Evolutionary conservation across 2,113 vertebrate genomes (phyloP), one percentile per base, ranked within the genome.

Genomic region (Dendrocopos noguchii): DNA sequence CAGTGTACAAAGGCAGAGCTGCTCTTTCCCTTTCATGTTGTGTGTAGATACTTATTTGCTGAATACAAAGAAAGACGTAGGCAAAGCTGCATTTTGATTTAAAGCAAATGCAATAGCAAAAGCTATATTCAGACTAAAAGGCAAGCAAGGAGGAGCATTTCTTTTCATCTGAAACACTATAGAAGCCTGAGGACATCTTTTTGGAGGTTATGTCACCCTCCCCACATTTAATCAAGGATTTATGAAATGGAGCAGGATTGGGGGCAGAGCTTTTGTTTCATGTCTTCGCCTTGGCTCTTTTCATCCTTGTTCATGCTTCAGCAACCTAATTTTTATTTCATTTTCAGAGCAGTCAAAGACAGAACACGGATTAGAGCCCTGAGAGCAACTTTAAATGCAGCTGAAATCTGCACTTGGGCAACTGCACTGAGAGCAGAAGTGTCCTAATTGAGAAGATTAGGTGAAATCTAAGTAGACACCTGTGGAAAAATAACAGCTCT

Each of bases 271-370:
- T 88, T 78, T 91, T 63, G 61, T 80, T 86, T 88, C 34, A 16
- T 74, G 56, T 59, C 24, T 20, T 76, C 39, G 65, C 73, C 57
- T 78, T 24, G 63, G 5, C 29, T 84, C 73, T 79, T 39, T 55
- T 78, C 76, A 84, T 72, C 80, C 47, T 42, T 39, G 84, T 60
- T 80, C 80, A 71, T 91, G 81, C 80, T 78, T 68, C 77, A 68
- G 73, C 73, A 88, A 60, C 25, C 25, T 53, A 53, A 65, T 86
- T 91, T 91, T 80, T 64, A 50, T 88, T 90, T 84, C n/a, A 67
- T 80, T 91, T 83, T 91, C 64, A 29, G 65, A 57, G 28, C 61
- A 65, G 31, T 78, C 66, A 68, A 61, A 86, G 86, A 22, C 34
- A 78, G 80, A 87, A 44, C 61, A 50, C 0, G 3, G 88, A 75